These are phyloP conservation scores for Felis catus DNA, from an alignment of 2,113 vertebrate genomes.

Conservation along the genomic window DNA sequence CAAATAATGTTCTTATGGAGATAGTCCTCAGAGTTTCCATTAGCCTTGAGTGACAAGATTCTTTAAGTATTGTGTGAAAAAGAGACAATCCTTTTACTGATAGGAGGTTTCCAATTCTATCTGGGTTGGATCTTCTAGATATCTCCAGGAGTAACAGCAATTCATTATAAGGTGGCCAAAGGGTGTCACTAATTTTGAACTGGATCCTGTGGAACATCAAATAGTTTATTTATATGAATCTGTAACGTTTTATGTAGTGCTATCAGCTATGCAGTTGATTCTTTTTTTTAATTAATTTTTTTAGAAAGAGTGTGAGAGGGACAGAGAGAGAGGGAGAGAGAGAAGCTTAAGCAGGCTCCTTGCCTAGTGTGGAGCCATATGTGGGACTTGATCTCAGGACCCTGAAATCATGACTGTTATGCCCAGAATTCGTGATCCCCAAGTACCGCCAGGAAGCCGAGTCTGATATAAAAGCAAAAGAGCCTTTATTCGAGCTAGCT, in stretches of 20 bases:
- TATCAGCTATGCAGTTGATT: constrained; percentile 66
- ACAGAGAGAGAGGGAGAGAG: no score
- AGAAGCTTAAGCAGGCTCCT: no score
- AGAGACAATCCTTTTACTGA: constrained; percentile 66
- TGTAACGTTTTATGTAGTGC: constrained; percentile 85
- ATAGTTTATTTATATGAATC: constrained; percentile 88
- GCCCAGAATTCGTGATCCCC: no score
- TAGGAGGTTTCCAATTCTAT: constrained; percentile 90
- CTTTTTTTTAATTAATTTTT: not conserved
- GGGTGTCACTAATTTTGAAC: constrained; percentile 84
- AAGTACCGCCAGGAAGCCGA: no score
- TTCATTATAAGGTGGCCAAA: constrained; percentile 95
- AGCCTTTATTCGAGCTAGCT: no score
- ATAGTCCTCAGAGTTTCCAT: constrained; percentile 1
- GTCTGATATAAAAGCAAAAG: no score
- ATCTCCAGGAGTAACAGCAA: constrained; percentile 92
- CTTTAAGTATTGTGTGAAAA: constrained; percentile 15
- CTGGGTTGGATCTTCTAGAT: constrained; percentile 90
- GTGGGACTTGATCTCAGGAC: no score
- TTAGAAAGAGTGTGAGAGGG: no score
- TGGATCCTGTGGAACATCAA: constrained; percentile 91
- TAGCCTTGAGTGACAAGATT: constrained; percentile 20
- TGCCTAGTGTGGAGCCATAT: no score
- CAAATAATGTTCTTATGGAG: constrained; percentile 60
- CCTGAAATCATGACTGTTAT: no score